phyloP scores from a whole-genome alignment of 2,113 vertebrate genomes.

The Aldabrachelys gigantea region DNA sequence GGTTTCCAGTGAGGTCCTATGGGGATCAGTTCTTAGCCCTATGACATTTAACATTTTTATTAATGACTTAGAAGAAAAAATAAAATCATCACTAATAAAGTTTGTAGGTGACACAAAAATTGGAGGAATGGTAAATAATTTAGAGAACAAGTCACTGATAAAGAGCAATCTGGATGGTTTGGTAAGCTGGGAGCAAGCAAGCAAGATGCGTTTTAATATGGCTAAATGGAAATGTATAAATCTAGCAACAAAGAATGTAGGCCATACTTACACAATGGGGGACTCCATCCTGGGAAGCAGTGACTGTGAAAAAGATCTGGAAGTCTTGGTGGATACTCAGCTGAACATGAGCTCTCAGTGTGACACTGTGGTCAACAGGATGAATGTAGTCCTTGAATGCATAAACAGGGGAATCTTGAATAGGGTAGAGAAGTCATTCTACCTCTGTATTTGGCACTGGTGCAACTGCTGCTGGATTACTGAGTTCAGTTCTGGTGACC shows the following conservation, averaged over 20 bases:
- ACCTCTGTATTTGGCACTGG: background rate
- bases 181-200: background rate
- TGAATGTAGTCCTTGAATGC: background rate
- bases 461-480: background rate
- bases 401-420: background rate
- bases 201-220: background rate
- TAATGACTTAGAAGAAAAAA: background rate
- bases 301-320: background rate
- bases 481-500: background rate
- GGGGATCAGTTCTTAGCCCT: background rate
- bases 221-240: background rate
- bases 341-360: background rate
- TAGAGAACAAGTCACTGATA: background rate
- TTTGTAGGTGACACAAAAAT: background rate
- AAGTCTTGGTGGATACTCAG: background rate
- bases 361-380: background rate
- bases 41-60: background rate
- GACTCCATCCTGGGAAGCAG: background rate
- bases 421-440: background rate
- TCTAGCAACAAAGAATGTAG: background rate
- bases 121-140: background rate
- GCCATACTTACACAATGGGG: background rate
- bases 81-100: background rate
- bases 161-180: background rate
- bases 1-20: background rate